These are phyloP conservation scores for Catocala fraxini DNA, from an alignment of 2,888 invertebrate genomes.

Conservation along the genomic window DNA sequence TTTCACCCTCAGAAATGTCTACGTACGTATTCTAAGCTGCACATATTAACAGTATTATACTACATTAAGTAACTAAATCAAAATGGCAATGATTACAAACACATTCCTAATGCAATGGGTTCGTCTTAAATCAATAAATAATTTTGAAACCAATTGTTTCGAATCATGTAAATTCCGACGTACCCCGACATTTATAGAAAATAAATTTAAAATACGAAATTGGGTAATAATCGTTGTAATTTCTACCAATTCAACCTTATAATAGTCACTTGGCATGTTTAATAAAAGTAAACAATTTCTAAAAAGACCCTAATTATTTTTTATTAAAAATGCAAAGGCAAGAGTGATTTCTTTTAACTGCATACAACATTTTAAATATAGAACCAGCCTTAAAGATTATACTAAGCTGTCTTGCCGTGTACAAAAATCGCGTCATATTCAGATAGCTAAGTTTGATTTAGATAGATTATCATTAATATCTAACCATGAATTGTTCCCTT, in stretches of 20 bases:
- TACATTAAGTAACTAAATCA: conserved; percentile 67
- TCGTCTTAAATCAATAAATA: conserved; percentile 40
- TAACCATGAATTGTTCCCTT: conserved; percentile 70
- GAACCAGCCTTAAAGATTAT: conserved; percentile 23
- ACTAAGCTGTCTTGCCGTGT: conserved; percentile 22
- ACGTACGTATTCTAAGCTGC: conserved; percentile 56
- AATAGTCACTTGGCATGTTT: conserved; percentile 18
- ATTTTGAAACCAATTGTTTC: conserved; percentile 24
- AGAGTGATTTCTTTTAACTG: conserved; percentile 35
- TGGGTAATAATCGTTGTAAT: conserved; percentile 38
- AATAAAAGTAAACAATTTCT: conserved; percentile 11
- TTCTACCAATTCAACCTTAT: conserved; percentile 15
- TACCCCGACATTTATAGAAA: conserved; percentile 10
- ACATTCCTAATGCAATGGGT: conserved; percentile 40
- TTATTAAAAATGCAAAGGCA: conserved; percentile 49
- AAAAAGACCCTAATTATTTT: conserved; percentile 13
- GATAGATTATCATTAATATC: conserved; percentile 31
- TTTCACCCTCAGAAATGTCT: conserved; percentile 64
- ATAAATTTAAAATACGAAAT: conserved; percentile 28
- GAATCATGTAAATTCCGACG: conserved; percentile 12
- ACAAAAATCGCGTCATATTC: conserved; percentile 19
- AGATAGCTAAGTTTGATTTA: conserved; percentile 36
- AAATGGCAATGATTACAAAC: conserved; percentile 78
- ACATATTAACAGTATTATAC: conserved; percentile 52
- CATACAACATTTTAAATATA: conserved; percentile 12